phyloP scores from a whole-genome alignment of 2,888 invertebrate species.

The Synanthedon formicaeformis region DNA sequence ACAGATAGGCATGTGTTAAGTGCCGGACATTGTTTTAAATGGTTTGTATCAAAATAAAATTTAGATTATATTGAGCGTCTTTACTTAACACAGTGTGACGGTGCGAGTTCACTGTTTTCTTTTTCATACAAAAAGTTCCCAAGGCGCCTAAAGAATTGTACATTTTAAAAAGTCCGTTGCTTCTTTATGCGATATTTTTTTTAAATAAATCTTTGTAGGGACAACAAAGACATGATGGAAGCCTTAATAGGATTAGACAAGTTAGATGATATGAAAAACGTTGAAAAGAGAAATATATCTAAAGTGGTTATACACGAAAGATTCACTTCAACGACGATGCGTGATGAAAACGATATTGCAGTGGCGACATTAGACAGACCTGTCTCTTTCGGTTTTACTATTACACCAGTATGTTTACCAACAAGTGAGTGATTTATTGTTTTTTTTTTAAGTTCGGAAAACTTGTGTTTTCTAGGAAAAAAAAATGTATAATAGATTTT shows the following conservation, averaged over 20 bases:
- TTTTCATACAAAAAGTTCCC: too few relatives aligned
- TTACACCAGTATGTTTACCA: conserved; percentile 69
- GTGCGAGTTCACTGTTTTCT: too few relatives aligned
- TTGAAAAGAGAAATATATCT: conserved; percentile 42
- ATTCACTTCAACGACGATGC: conserved; percentile 58
- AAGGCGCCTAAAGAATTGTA: too few relatives aligned
- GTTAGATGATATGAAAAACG: conserved; percentile 34
- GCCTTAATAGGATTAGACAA: conserved; percentile 61
- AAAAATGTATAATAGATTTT: too few relatives aligned
- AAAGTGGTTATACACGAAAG: conserved; percentile 51
- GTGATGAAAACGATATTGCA: conserved; percentile 72
- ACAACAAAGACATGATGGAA: conserved; percentile 34
- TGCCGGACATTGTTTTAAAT: conserved; percentile 71
- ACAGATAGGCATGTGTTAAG: conserved; percentile 67
- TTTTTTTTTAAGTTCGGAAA: not conserved
- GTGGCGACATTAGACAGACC: conserved; percentile 55
- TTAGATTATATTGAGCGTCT: too few relatives aligned
- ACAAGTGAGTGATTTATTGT: conserved; percentile 30
- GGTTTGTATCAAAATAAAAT: conserved; percentile 36
- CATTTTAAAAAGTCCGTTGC: too few relatives aligned
- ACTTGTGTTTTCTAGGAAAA: not conserved
- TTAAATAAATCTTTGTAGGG: conserved; percentile 27
- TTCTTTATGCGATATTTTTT: too few relatives aligned
- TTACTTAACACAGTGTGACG: too few relatives aligned
- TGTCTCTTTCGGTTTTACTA: conserved; percentile 46